Percentiles rank a stretch among this genome's conserved stretches.
phyloP scores from a whole-genome alignment of 2,888 invertebrate species.

The Tipula helvola region DNA sequence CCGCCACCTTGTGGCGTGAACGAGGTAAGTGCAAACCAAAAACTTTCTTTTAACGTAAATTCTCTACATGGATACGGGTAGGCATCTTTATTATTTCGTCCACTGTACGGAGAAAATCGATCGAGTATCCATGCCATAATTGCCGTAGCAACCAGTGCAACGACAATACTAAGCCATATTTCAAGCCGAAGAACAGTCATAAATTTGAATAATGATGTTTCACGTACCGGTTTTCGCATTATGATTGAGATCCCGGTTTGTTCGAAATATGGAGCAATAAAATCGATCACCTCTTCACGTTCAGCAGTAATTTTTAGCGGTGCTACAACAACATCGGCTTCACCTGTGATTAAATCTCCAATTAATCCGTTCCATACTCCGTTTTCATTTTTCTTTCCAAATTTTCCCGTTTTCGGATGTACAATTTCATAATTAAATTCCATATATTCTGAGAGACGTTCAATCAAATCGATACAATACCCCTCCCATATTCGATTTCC shows the following conservation, averaged over 20 bases:
- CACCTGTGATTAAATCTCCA: slow-evolving; percentile 67
- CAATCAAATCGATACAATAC: slow-evolving; percentile 73
- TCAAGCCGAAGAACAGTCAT: slow-evolving; percentile 81
- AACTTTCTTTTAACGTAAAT: slow-evolving; percentile 80
- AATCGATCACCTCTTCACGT: slow-evolving; percentile 79
- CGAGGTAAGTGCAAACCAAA: slow-evolving; percentile 88
- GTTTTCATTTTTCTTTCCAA: slow-evolving; percentile 50
- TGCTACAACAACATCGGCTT: slow-evolving; percentile 70
- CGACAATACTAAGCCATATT: slow-evolving; percentile 82
- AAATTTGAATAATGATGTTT: slow-evolving; percentile 81
- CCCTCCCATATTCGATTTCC: slow-evolving; percentile 56
- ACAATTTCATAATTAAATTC: slow-evolving; percentile 70
- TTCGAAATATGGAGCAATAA: slow-evolving; percentile 82
- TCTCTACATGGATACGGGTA: slow-evolving; percentile 71
- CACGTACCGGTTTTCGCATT: slow-evolving; percentile 67
- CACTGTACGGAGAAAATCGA: slow-evolving; percentile 81
- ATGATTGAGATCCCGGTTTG: slow-evolving; percentile 86
- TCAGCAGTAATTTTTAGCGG: slow-evolving; percentile 85
- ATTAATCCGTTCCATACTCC: slow-evolving; percentile 76
- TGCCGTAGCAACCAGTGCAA: slow-evolving; percentile 67
- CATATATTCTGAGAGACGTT: slow-evolving; percentile 54
- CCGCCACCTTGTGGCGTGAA: slow-evolving; percentile 90
- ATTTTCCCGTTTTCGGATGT: slow-evolving; percentile 49
- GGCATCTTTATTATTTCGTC: slow-evolving; percentile 64
- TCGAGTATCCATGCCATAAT: slow-evolving; percentile 82